phyloP scores from a whole-genome alignment of 2,113 vertebrate genomes.

The Platysteira castanea region DNA sequence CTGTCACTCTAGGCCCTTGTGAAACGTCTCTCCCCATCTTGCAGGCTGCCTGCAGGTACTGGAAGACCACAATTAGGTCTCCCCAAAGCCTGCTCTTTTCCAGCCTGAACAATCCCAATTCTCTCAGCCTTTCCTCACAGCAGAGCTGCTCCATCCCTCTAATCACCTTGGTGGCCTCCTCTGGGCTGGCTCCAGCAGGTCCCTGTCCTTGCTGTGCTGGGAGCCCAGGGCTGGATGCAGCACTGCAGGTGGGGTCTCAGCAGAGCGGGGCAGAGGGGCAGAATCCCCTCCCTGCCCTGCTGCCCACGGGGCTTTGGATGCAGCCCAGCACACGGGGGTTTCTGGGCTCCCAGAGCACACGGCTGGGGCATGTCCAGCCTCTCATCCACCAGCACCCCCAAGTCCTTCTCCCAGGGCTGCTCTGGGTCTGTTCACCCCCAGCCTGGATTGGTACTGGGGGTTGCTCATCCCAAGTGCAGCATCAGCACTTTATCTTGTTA shows the following conservation, averaged over 20 bases:
- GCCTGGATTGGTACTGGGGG: accelerated
- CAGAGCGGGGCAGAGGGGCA: no score
- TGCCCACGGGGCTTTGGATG: background rate
- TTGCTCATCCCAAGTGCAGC: background rate
- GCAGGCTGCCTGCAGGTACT: accelerated
- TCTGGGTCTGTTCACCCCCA: background rate
- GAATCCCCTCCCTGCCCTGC: background rate
- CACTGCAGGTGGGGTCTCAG: no score
- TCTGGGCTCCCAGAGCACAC: background rate
- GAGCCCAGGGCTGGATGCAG: no score
- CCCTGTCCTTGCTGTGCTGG: no score
- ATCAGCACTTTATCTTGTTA: background rate
- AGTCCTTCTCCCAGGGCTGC: background rate
- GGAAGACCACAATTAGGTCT: accelerated
- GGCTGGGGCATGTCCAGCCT: background rate
- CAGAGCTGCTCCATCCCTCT: background rate
- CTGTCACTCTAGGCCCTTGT: background rate
- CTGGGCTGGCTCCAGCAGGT: no score
- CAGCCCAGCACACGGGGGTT: background rate
- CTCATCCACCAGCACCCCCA: background rate
- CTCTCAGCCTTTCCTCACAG: background rate
- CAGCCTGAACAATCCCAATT: accelerated
- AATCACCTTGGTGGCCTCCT: no score
- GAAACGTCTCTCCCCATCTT: background rate
- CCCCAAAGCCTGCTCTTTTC: accelerated